Evolutionary conservation across 2,888 invertebrate species (phyloP).

Genomic region (Cataglyphis cursor): DNA sequence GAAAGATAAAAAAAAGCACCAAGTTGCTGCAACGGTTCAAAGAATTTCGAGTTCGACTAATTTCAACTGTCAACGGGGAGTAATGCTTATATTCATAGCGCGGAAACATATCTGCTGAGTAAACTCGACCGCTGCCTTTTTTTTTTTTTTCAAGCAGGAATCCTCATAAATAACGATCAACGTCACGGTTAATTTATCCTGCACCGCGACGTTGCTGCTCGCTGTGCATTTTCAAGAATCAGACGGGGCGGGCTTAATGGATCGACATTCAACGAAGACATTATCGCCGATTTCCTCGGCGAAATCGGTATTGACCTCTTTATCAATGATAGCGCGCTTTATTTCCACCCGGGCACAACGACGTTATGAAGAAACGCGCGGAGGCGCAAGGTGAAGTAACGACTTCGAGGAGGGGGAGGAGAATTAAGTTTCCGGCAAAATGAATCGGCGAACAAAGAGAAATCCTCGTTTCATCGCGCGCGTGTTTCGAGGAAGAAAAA

Average conservation of each 20-base stretch:
- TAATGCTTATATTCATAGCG: conserved; percentile 39
- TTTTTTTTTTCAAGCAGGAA: conserved; percentile 27
- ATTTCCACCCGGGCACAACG: conserved; percentile 40
- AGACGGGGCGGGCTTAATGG: conserved; percentile 42
- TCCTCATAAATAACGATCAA: conserved; percentile 55
- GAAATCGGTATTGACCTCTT: conserved; percentile 66
- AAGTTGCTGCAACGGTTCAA: background rate
- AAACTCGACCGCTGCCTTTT: conserved; percentile 17
- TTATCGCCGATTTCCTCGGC: conserved; percentile 40
- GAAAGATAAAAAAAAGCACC: background rate
- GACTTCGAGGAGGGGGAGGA: conserved; percentile 20
- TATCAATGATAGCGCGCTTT: conserved; percentile 39
- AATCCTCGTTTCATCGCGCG: conserved; percentile 36
- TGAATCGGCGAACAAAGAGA: conserved; percentile 53
- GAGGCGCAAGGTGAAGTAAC: conserved; percentile 18
- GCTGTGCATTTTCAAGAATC: conserved; percentile 54
- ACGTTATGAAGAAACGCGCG: background rate
- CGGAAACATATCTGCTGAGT: conserved; percentile 40
- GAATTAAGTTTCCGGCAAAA: conserved; percentile 66
- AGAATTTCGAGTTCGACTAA: conserved; percentile 18
- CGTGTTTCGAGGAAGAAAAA: conserved; percentile 33
- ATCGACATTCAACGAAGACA: conserved; percentile 44
- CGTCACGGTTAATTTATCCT: conserved; percentile 55
- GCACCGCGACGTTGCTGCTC: conserved; percentile 17
- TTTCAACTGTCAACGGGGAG: conserved; percentile 12